phyloP scores from a whole-genome alignment of 2,113 vertebrate genomes.

The Stegostoma tigrinum region DNA sequence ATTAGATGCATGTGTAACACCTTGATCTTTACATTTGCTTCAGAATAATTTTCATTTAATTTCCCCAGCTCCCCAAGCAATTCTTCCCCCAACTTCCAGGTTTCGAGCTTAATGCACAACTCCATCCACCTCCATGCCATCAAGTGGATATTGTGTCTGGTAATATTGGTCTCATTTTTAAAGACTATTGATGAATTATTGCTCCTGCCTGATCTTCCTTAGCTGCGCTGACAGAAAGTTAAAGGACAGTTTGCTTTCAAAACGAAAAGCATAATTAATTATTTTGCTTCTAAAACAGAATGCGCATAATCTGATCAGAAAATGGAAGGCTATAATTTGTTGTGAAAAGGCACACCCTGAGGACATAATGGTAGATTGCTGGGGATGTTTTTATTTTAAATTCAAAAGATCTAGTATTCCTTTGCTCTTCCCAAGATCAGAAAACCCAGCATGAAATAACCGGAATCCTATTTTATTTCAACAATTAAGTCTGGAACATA shows the following conservation, averaged over 20 bases:
- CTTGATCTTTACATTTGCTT: not conserved
- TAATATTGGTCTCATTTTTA: not conserved
- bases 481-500: not conserved
- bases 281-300: not conserved
- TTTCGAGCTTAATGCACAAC: not conserved
- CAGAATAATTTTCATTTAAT: not conserved
- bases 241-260: not conserved
- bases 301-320: not conserved
- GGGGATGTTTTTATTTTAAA: not conserved
- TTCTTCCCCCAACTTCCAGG: not conserved
- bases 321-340: not conserved
- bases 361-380: not conserved
- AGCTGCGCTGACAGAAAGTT: not conserved
- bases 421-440: not conserved
- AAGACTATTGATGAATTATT: not conserved
- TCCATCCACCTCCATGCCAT: not conserved
- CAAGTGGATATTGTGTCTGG: too few species aligned
- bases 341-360: not conserved
- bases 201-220: not conserved
- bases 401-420: not conserved
- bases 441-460: not conserved
- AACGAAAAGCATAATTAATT: not conserved
- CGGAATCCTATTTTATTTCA: too few species aligned
- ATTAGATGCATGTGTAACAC: not conserved
- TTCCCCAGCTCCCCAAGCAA: too few species aligned